Conservation (phyloP, 2,113 vertebrate genomes). For the Falco punctatus region DNA sequence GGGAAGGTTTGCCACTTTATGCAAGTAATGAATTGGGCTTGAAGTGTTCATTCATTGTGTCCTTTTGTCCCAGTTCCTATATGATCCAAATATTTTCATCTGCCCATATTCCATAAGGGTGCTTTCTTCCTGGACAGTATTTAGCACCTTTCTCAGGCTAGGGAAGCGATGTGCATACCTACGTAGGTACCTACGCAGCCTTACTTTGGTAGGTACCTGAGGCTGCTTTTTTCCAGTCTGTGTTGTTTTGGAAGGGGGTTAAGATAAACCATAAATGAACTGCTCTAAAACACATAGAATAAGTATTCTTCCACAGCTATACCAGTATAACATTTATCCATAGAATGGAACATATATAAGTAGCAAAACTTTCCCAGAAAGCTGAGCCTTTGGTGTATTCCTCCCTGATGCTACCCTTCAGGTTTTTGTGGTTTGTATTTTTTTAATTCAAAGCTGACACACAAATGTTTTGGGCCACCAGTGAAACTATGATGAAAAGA, state of each 20-base stretch:
- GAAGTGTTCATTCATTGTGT: neutral
- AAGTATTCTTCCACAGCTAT: neutral
- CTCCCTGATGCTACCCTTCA: neutral
- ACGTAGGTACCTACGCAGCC: rapidly evolving
- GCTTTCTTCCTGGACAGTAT: neutral
- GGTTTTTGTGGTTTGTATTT: neutral
- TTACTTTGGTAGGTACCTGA: neutral
- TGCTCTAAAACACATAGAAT: neutral
- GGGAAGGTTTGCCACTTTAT: neutral
- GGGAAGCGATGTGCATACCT: neutral
- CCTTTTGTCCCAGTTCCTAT: neutral
- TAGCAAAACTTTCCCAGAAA: neutral
- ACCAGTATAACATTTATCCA: neutral
- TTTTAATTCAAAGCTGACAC: neutral
- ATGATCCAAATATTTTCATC: neutral
- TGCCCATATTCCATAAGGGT: neutral
- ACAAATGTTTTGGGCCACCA: neutral
- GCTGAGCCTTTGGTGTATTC: neutral
- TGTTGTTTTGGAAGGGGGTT: neutral
- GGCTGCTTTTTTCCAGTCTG: neutral
- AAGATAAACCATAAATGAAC: neutral
- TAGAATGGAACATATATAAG: neutral
- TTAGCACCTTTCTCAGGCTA: neutral
- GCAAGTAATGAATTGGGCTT: neutral
- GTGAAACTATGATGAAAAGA: neutral